Conservation (phyloP, 2,888 invertebrate genomes). For the Chromoteleia sp. region DNA sequence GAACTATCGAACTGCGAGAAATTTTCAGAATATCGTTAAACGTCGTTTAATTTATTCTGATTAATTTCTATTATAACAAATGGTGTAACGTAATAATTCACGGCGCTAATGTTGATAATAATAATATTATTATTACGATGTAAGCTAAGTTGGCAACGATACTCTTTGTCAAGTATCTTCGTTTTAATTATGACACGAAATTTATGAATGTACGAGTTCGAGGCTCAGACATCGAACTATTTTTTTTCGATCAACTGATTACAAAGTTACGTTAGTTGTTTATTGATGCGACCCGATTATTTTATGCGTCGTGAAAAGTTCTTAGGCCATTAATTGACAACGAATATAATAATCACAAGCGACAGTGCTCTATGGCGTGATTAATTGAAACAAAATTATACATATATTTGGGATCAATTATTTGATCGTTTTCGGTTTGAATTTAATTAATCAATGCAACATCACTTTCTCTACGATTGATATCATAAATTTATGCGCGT, state of each 20-base stretch:
- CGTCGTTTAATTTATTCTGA: too few relatives aligned
- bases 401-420: too few relatives aligned
- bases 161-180: not conserved
- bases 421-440: too few relatives aligned
- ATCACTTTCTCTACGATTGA: not conserved
- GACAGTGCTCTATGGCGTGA: too few relatives aligned
- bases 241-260: conserved; percentile 10
- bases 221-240: conserved; percentile 22
- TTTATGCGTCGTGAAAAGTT: conserved; percentile 20
- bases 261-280: conserved; percentile 36
- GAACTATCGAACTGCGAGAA: too few relatives aligned
- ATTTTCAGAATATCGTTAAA: too few relatives aligned
- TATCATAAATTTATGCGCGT: not conserved
- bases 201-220: conserved; percentile 14
- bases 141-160: not conserved
- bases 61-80: too few relatives aligned
- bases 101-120: too few relatives aligned
- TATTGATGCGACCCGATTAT: conserved; percentile 57
- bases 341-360: too few relatives aligned
- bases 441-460: too few relatives aligned
- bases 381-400: conserved; percentile 8
- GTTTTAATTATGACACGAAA: conserved; percentile 19
- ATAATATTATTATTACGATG: too few relatives aligned
- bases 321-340: conserved; percentile 28
- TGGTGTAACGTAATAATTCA: too few relatives aligned